These are phyloP conservation scores for Chelonus formosanus DNA, from an alignment of 2,888 invertebrate species.

Conservation along the genomic window DNA sequence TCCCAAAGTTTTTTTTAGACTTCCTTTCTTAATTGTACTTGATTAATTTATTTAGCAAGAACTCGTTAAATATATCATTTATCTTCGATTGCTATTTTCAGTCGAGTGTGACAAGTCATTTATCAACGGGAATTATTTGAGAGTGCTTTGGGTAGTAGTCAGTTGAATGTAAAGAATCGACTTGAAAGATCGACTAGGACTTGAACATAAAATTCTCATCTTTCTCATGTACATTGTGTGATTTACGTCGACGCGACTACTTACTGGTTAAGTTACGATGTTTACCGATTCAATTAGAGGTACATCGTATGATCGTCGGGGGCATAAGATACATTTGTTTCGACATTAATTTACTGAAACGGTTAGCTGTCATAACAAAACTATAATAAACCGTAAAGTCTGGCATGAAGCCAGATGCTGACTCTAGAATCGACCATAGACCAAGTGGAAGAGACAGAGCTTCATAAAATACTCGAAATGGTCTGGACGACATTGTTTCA, in stretches of 20 bases:
- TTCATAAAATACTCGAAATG: slow-evolving; percentile 54
- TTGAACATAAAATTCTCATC: background rate
- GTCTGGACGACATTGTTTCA: slow-evolving; percentile 43
- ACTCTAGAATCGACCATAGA: too few species aligned
- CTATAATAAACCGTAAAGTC: slow-evolving; percentile 61
- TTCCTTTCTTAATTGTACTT: slow-evolving; percentile 15
- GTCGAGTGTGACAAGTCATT: slow-evolving; percentile 18
- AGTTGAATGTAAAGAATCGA: slow-evolving; percentile 6
- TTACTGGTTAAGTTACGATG: slow-evolving; percentile 62
- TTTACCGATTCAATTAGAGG: slow-evolving; percentile 65
- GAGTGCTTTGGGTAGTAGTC: slow-evolving; percentile 21
- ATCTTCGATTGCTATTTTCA: slow-evolving; percentile 19
- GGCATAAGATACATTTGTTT: slow-evolving; percentile 60
- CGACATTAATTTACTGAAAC: slow-evolving; percentile 63
- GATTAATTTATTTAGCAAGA: slow-evolving; percentile 23
- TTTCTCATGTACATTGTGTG: slow-evolving; percentile 42
- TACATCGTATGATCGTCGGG: slow-evolving; percentile 49
- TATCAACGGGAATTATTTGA: slow-evolving; percentile 24
- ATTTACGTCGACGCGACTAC: slow-evolving; percentile 59
- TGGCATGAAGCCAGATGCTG: slow-evolving; percentile 42
- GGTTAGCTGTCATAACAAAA: slow-evolving; percentile 63
- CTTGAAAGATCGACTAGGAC: background rate
- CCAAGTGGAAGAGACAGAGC: slow-evolving; percentile 34
- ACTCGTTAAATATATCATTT: slow-evolving; percentile 16
- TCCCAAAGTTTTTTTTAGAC: background rate